These are phyloP conservation scores for Oncorhynchus keta DNA, from an alignment of 2,113 vertebrate genomes.

Conservation along the genomic window DNA sequence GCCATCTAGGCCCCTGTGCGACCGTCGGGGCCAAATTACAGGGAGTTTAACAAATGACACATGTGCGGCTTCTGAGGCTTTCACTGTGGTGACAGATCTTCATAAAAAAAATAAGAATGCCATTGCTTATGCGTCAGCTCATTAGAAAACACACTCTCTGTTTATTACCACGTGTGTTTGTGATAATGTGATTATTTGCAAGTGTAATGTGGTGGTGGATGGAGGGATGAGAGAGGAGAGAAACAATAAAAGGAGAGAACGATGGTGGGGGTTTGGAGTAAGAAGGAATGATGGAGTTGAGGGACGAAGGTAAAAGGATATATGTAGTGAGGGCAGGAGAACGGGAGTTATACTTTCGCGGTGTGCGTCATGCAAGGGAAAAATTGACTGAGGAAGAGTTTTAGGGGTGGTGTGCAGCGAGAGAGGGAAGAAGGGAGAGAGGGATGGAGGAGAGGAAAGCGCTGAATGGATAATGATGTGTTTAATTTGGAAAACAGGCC, in stretches of 20 bases:
- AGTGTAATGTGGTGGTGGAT: conserved; percentile 53
- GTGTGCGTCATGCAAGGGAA: too few species aligned
- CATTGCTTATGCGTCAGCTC: conserved; percentile 44
- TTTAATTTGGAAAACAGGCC: conserved; percentile 50
- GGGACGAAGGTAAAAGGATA: conserved; percentile 22
- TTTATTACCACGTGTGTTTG: conserved; percentile 47
- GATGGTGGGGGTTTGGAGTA: conserved; percentile 16
- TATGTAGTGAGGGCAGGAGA: neutral
- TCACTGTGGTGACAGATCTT: conserved; percentile 50
- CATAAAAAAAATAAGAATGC: conserved; percentile 61
- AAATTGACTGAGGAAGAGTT: too few species aligned
- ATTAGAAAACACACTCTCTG: conserved; percentile 44
- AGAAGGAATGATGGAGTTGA: conserved; percentile 19
- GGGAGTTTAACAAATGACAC: conserved; percentile 40
- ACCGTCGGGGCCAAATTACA: conserved; percentile 45
- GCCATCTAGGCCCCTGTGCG: conserved; percentile 33
- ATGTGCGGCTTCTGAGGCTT: conserved; percentile 4
- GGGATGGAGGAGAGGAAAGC: conserved; percentile 18
- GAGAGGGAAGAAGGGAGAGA: neutral
- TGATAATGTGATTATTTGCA: conserved; percentile 63
- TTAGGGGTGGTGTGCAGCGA: neutral
- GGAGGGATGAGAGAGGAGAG: conserved; percentile 8
- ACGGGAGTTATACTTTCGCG: neutral
- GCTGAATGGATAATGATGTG: conserved; percentile 51
- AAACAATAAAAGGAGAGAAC: neutral